A percentile compares a stretch with the other conserved stretches of the same genome.
Evolutionary conservation across 1,140 invertebrate genomes (phyloP).

Genomic region (Steinernema khuongi): DNA sequence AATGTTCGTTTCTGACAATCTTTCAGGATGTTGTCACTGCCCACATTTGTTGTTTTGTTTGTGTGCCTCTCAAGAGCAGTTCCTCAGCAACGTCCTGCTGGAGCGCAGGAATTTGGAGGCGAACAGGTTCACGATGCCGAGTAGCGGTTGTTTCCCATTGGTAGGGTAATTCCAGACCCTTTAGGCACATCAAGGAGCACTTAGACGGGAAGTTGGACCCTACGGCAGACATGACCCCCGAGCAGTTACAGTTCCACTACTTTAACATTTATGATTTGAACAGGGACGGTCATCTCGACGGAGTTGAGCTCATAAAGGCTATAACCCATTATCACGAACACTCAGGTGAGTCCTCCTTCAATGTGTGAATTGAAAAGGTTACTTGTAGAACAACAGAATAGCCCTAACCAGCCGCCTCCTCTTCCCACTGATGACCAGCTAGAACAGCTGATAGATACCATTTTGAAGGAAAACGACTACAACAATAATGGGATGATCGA

Average conservation of each 20-base stretch:
- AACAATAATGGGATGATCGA: slow-evolving; percentile 61
- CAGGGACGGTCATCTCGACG: slow-evolving; percentile 53
- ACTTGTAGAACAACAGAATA: not conserved
- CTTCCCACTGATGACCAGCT: slow-evolving; percentile 60
- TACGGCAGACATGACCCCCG: slow-evolving; percentile 59
- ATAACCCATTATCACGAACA: slow-evolving; percentile 55
- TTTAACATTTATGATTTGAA: slow-evolving; percentile 61
- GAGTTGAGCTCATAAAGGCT: slow-evolving; percentile 53
- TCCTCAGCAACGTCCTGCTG: slow-evolving; percentile 38
- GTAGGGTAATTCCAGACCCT: slow-evolving; percentile 31
- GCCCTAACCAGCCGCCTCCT: slow-evolving; percentile 44
- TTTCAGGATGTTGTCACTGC: not conserved
- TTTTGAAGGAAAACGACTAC: slow-evolving; percentile 60
- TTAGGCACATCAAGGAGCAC: slow-evolving; percentile 63
- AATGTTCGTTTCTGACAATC: too few species aligned
- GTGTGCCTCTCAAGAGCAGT: not conserved
- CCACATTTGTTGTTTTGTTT: not conserved
- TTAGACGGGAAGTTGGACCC: slow-evolving; percentile 60
- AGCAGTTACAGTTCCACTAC: slow-evolving; percentile 64
- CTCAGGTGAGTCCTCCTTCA: slow-evolving; percentile 37
- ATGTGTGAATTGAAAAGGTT: slow-evolving; percentile 12
- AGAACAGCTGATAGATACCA: slow-evolving; percentile 61
- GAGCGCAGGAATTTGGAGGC: slow-evolving; percentile 47
- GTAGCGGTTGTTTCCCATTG: slow-evolving; percentile 33
- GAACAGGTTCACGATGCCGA: slow-evolving; percentile 55